Conservation (phyloP, 2,113 vertebrate species). For the Scartelaos histophorus region DNA sequence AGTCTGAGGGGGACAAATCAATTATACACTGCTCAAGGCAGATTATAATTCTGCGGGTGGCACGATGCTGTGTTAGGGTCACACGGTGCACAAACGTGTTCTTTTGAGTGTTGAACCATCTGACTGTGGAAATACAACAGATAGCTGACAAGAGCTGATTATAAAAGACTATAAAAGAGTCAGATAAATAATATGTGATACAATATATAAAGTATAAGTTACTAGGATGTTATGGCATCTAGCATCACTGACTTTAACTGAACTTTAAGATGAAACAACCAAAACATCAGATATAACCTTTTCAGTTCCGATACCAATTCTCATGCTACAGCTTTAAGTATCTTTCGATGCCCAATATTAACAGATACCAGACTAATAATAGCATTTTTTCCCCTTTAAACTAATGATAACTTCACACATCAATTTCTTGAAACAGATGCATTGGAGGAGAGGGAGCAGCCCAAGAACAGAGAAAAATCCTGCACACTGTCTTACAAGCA, state of each 20-base stretch:
- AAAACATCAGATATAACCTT: too few species aligned
- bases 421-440: too few species aligned
- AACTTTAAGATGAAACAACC: neutral
- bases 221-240: neutral
- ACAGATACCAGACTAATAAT: too few species aligned
- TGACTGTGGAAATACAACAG: neutral
- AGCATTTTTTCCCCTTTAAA: too few species aligned
- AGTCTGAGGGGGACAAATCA: slow-evolving; percentile 36
- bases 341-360: too few species aligned
- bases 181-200: neutral
- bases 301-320: too few species aligned
- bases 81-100: neutral
- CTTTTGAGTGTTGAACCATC: neutral
- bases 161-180: too few species aligned
- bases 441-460: too few species aligned
- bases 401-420: too few species aligned
- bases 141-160: neutral
- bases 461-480: too few species aligned
- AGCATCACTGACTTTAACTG: neutral
- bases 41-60: slow-evolving; percentile 37
- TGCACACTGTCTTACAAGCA: too few species aligned
- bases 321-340: too few species aligned
- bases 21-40: slow-evolving; percentile 40
- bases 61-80: slow-evolving; percentile 30
- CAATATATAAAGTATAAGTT: neutral